Base-by-base conservation (phyloP, 2,113 vertebrate species). In the Lontra canadensis region DNA sequence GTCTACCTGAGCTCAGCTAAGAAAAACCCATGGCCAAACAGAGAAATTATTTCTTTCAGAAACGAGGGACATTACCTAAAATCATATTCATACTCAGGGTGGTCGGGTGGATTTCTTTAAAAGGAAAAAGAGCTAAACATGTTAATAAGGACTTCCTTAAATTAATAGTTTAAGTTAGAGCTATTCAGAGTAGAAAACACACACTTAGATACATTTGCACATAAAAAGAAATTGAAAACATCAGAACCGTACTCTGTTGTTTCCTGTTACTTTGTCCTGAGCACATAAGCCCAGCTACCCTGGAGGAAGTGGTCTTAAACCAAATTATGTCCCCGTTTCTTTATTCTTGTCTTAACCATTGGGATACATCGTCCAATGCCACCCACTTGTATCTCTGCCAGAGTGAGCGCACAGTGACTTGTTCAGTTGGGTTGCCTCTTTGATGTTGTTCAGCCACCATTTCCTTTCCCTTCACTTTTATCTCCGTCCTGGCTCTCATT, bases 391-490 rank as follows among this genome's bases (percentile, higher is more conserved):
- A 95, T 94, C 90, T 82, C 98, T 98, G 97, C 97, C 98, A 98
- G 20, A 85, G 92, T 13, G 95, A 98, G 97, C 96, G 95, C 98
- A 98, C 90, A 96, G 98, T 98, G 98, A 95, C 98, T 98, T 94
- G 95, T 97, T 98, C 98, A 93, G 76, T 97, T 67, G 95, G 98
- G 98, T 94, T 97, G 8, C 2, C 86, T 98, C 98, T 99, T 99
- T 99, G 99, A 99, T 99, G 98, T 99, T 98, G 97, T 88, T 98
- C 98, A 99, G 98, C 97, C 98, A 98, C 98, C 98, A 98, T 98
- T 99, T 99, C 99, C 98, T 98, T 98, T 99, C 98, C 95, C 95
- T 97, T 98, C 97, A 99, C 99, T 99, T 99, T 99, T 99, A 99
- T 99, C 99, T 99, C 98, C 97, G 94, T 99, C 98, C 98, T 99